Evolutionary conservation across 2,797 vertebrate species (phyloP), one percentile per base, ranked within the genome.

Genomic region (Chaenodraco wilsoni): DNA sequence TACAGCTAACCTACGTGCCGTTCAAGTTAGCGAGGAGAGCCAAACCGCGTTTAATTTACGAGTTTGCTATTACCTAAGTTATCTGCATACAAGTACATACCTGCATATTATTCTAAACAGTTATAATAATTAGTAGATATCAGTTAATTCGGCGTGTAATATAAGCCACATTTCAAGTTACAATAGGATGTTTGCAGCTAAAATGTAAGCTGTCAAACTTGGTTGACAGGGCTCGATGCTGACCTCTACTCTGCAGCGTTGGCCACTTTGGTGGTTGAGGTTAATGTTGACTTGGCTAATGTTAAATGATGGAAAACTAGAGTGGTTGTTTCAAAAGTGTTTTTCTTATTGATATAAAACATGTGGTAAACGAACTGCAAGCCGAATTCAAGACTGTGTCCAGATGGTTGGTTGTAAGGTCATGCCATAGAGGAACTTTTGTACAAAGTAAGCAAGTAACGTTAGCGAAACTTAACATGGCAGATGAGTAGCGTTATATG

Each of bases 1-100:
- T 76, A 52, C 13, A 16, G 70, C 72, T 80, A 46, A 76, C 54
- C 66, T 7, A 78, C 68, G 58, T 64, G 70, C 79, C 65, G 64
- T 79, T 79, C 61, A 74, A 70, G 78, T 68, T 10, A 51, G 11
- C 4, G 12, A 51, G 5, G 44, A 43, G 23, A 67, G 14, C 17
- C 45, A 17, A 56, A 1, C 9, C 11, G 55, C 61, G 14, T 10
- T 2, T 1, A 51, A 37, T 27, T 46, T 23, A n/a, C 31, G 46
- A 15, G 1, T 8, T 1, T 46, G 9, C 0, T 14, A 3, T 37
- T 9, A 7, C 1, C 15, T 4, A 2, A n/a, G 1, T 19, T 21
- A 9, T 21, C 5, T 2, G 1, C 16, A 27, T 27, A 0, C 2
- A 50, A 48, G 0, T 23, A 9, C 9, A 40, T 5, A 17, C 1